A percentile compares a stretch with the other conserved stretches of the same genome.
These are phyloP conservation scores for Scaeva pyrastri DNA, from an alignment of 2,888 invertebrate genomes.

Conservation along the genomic window DNA sequence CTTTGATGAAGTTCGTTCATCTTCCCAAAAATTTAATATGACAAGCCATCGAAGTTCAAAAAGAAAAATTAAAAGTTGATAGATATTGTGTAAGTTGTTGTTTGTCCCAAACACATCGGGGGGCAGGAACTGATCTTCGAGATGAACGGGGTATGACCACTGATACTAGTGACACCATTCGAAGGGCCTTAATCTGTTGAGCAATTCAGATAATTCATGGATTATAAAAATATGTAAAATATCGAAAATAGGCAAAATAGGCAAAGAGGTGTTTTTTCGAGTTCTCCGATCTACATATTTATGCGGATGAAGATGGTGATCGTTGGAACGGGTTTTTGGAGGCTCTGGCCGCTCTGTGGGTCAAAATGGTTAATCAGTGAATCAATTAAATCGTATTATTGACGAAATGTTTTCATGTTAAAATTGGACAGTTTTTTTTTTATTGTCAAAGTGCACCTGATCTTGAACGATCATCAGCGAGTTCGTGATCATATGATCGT, in stretches of 20 bases:
- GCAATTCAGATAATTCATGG: constrained; percentile 28
- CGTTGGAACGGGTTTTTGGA: not conserved
- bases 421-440: constrained; percentile 42
- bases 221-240: not conserved
- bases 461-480: constrained; percentile 17
- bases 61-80: not conserved
- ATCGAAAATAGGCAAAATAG: too few relatives aligned
- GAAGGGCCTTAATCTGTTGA: constrained; percentile 48
- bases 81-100: constrained; percentile 48
- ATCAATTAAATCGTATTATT: constrained; percentile 53
- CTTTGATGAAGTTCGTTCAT: constrained; percentile 33
- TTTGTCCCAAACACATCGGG: not conserved
- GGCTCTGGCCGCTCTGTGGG: not conserved
- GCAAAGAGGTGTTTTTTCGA: too few relatives aligned
- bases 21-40: constrained; percentile 28
- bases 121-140: not conserved
- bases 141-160: not conserved
- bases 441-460: constrained; percentile 22
- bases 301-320: not conserved
- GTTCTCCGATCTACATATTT: not conserved
- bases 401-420: constrained; percentile 44
- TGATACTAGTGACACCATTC: constrained; percentile 45
- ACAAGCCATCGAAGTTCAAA: constrained; percentile 38
- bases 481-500: too few relatives aligned
- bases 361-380: constrained; percentile 52